phyloP scores from a whole-genome alignment of 2,113 vertebrate species.

The Nycticryphes semicollaris region DNA sequence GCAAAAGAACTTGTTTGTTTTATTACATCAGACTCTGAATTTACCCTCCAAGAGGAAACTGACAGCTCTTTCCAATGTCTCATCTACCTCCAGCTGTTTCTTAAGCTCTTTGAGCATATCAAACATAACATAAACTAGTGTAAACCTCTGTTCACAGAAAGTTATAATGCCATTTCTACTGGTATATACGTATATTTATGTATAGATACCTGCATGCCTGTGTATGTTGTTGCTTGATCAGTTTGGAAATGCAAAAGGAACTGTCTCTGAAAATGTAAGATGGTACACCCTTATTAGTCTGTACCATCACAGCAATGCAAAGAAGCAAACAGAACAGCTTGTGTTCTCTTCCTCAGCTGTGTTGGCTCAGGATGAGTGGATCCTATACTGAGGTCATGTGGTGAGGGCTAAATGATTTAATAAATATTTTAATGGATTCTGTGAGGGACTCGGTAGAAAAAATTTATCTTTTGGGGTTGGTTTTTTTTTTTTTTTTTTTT shows the following conservation, averaged over 20 bases:
- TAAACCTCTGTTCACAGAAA: background rate
- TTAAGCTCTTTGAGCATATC: background rate
- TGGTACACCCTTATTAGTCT: background rate
- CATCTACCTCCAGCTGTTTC: background rate
- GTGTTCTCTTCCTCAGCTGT: background rate
- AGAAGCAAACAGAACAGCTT: background rate
- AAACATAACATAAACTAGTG: background rate
- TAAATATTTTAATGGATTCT: background rate
- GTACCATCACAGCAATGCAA: background rate
- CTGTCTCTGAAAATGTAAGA: background rate
- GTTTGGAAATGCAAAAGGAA: background rate
- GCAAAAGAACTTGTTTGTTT: background rate
- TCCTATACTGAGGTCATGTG: background rate
- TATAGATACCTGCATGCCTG: background rate
- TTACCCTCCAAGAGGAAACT: background rate
- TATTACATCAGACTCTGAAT: background rate
- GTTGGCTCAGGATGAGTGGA: background rate
- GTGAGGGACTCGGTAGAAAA: background rate
- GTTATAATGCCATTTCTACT: background rate
- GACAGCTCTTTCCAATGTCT: background rate
- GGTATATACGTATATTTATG: background rate
- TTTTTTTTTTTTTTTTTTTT: background rate
- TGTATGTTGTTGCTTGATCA: background rate
- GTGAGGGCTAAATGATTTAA: background rate
- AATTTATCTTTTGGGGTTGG: background rate